phyloP scores from a whole-genome alignment of 2,888 invertebrate species.

The Biston stratarius region DNA sequence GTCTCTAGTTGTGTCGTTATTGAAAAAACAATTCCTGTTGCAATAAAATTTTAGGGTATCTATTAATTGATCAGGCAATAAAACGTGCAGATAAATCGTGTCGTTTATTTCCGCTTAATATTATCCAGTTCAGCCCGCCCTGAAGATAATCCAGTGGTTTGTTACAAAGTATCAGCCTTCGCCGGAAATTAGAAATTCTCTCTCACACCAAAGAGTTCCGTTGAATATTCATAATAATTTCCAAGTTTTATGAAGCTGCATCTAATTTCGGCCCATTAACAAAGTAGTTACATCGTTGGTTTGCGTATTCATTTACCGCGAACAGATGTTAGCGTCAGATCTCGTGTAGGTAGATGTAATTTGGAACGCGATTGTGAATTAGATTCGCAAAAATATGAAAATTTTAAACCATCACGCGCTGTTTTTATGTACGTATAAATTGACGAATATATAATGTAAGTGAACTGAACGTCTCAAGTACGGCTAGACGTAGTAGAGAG shows the following conservation, averaged over 20 bases:
- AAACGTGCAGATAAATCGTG: slow-evolving; percentile 36
- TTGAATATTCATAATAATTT: slow-evolving; percentile 53
- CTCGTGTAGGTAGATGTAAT: slow-evolving; percentile 23
- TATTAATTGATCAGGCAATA: slow-evolving; percentile 37
- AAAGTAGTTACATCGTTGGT: slow-evolving; percentile 43
- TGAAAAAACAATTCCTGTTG: neutral
- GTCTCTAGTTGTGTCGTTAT: neutral
- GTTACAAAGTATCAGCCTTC: slow-evolving; percentile 41
- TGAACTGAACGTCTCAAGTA: slow-evolving; percentile 34
- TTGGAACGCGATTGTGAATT: neutral
- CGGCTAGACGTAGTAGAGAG: slow-evolving; percentile 41
- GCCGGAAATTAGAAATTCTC: slow-evolving; percentile 47
- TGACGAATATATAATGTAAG: slow-evolving; percentile 24
- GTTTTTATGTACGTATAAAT: slow-evolving; percentile 7
- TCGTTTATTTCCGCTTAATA: slow-evolving; percentile 43
- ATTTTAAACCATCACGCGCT: slow-evolving; percentile 2
- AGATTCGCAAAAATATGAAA: slow-evolving; percentile 2
- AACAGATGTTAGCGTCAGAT: slow-evolving; percentile 36
- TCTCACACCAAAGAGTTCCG: slow-evolving; percentile 42
- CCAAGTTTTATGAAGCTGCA: slow-evolving; percentile 50
- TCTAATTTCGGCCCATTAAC: slow-evolving; percentile 48
- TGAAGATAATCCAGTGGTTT: slow-evolving; percentile 45
- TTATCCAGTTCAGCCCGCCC: slow-evolving; percentile 45
- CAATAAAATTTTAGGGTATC: slow-evolving; percentile 23
- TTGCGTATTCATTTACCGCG: slow-evolving; percentile 43